Evolutionary conservation across 2,888 invertebrate species (phyloP), one percentile per base, ranked within the genome.

Genomic region (Zele albiditarsus): DNA sequence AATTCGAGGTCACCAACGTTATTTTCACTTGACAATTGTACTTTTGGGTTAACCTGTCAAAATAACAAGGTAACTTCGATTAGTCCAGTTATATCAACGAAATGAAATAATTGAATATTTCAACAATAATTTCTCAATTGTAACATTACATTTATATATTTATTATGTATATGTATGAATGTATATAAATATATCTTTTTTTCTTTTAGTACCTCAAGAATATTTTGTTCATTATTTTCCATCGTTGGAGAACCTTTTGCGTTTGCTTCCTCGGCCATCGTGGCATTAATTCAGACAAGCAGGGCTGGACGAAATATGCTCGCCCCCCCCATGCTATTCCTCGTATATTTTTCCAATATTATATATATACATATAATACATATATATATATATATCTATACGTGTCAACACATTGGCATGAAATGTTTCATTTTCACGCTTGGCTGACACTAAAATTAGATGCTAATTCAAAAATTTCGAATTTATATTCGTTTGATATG

Each of bases 1-100:
- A 94, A 92, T 88, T 94, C 94, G 82, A 94, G 82, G 63, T 87
- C 88, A 65, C 84, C 85, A 25, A 90, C 84, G 75, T 87, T 84
- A 79, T 82, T 87, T 63, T 77, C 77, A 63, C 79, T 79, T 71
- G 78, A 67, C 75, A 79, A 79, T 80, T 79, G 79, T 25, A 71
- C 81, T 81, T 79, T 84, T 80, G 79, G 80, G 82, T 85, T 84
- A 86, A 87, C 83, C 88, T 88, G 88, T 88, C 88, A 88, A 88
- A 87, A 85, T 82, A 71, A 71, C 58, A 66, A 68, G 27, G 38
- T 71, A 65, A 71, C 38, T 8, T 71, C 3, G 16, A 53, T n/a
- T 14, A 20, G 16, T 49, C 16, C 8, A n/a, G 16, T 38, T 3
- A 25, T 27, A 28, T 62, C 3, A 58, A 62, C 62, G n/a, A 27